Percentiles rank a stretch among this genome's conserved stretches.
Evolutionary conservation across 2,797 vertebrate genomes (phyloP).

Genomic region (Rousettus madagascariensis): DNA sequence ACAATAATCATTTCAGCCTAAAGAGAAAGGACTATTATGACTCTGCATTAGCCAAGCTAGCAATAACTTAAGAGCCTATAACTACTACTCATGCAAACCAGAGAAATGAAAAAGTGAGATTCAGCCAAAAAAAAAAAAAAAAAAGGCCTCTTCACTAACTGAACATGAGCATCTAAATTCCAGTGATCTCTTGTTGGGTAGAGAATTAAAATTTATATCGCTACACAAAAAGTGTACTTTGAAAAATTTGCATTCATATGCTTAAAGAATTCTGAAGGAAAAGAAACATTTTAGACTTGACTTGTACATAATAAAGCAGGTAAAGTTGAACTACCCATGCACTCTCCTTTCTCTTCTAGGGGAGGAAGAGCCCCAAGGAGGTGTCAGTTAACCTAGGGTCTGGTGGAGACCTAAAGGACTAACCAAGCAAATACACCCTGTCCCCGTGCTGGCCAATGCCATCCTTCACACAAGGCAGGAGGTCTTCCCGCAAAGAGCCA

Average conservation of each 20-base stretch:
- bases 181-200: background rate
- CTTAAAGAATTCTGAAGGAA: background rate
- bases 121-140: background rate
- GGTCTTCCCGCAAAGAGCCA: background rate
- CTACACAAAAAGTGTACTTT: background rate
- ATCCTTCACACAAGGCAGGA: background rate
- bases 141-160: background rate
- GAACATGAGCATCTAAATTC: background rate
- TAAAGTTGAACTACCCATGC: background rate
- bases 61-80: slow-evolving; percentile 32
- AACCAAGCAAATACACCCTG: background rate
- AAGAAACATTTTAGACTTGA: background rate
- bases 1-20: slow-evolving; percentile 53
- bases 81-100: background rate
- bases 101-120: background rate
- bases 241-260: background rate
- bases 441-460: background rate
- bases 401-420: background rate
- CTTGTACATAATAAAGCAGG: background rate
- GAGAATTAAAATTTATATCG: background rate
- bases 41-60: background rate
- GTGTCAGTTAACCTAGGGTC: background rate
- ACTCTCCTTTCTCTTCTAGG: background rate
- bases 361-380: background rate
- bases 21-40: slow-evolving; percentile 67